Evolutionary conservation across 2,888 invertebrate genomes (phyloP), one percentile per base, ranked within the genome.

Genomic region (Harpalus rubripes): DNA sequence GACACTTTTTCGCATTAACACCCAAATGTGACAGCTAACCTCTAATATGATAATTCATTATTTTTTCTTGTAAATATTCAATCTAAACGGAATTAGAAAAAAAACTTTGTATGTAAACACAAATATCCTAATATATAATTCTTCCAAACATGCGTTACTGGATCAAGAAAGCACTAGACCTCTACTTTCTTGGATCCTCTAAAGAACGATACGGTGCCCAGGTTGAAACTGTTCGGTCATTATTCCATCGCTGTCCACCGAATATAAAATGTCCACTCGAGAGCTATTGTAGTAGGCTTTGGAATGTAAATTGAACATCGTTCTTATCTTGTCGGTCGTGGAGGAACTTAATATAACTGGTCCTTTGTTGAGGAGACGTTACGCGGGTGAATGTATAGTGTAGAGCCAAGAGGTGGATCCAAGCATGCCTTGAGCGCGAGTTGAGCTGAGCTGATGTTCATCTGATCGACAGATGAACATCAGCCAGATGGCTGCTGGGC

Each of bases 261-360:
- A 90, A 90, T 89, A 89, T 90, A 88, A 90, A 89, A 89, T 90
- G 90, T 90, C 90, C 90, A 90, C 89, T 90, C 65, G 65, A 88
- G 87, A 88, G 88, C 90, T 89, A 89, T 90, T 89, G 90, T 90
- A 87, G 89, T 88, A 88, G 88, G 89, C 78, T 88, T 89, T 89
- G 90, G 91, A 91, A 91, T 91, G 90, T 90, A 90, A 91, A 91
- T 90, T 90, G 90, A 90, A 91, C 90, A 88, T 84, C 84, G 88
- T 89, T 90, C 90, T 90, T 90, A 90, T 90, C 90, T 90, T 88
- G 87, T 88, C 88, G 88, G 80, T 61, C 58, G 58, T 78, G 32
- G 58, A 78, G 39, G 83, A 82, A 82, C 82, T 76, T 83, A 74
- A 83, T 83, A 83, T 83, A 83, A 76, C 83, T 83, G 83, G 83